Percentiles rank a stretch among this genome's conserved stretches.
Conservation (phyloP, 2,113 vertebrate genomes). For the Misgurnus mizolepis region DNA sequence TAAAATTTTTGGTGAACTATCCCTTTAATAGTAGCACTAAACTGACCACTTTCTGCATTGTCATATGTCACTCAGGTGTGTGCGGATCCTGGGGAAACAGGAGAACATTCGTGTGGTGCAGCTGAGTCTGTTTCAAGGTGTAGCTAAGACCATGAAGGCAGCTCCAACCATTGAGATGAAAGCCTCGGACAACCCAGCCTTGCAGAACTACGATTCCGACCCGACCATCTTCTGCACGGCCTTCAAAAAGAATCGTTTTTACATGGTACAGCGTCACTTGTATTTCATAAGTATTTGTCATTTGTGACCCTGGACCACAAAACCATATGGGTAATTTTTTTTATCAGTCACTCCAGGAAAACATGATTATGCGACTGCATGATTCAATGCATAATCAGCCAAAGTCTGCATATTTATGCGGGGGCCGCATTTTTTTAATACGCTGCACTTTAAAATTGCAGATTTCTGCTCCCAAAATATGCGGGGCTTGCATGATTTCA, state of each 20-base stretch:
- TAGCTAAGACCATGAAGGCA: conserved; percentile 84
- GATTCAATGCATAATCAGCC: too few relatives aligned
- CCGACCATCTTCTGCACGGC: conserved; percentile 93
- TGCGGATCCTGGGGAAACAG: conserved; percentile 93
- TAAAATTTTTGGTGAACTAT: too few relatives aligned
- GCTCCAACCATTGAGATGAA: conserved; percentile 97
- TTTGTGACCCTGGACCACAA: neutral
- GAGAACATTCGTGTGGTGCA: conserved; percentile 96
- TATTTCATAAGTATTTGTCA: neutral
- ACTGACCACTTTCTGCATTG: too few relatives aligned
- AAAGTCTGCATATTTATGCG: too few relatives aligned
- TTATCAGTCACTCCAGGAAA: too few relatives aligned
- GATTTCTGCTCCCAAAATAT: too few relatives aligned
- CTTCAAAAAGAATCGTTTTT: conserved; percentile 99
- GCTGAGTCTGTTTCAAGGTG: conserved; percentile 90
- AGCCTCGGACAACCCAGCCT: conserved; percentile 94
- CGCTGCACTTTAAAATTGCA: too few relatives aligned
- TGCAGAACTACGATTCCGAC: conserved; percentile 86
- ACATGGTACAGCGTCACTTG: conserved; percentile 77
- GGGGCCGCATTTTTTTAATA: too few relatives aligned
- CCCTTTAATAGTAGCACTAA: too few relatives aligned
- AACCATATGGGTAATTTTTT: too few relatives aligned
- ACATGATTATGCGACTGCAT: too few relatives aligned
- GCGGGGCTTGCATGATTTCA: too few relatives aligned
- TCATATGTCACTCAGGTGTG: conserved; percentile 77